Evolutionary conservation across 2,888 invertebrate species (phyloP), one percentile per base, ranked within the genome.

Genomic region (Alcis repandata): DNA sequence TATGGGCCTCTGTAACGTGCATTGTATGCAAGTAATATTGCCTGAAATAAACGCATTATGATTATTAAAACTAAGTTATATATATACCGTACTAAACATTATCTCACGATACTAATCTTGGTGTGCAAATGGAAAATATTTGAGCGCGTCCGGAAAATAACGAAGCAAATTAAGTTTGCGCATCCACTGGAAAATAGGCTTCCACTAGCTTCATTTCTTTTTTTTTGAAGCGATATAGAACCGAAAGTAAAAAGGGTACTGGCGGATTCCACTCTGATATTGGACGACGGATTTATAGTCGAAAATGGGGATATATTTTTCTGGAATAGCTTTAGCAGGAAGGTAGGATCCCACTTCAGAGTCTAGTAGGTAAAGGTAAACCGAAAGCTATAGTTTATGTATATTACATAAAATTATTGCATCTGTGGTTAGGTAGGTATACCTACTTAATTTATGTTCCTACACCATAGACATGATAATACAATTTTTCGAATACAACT

Each of bases 151-250:
- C 38, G 22, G 38, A 49, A 62, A 68, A 61, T 71, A 49, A 49
- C 60, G 52, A 59, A 48, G 58, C 59, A 64, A 59, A 66, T 63
- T 15, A 63, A 69, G 48, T 63, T 61, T 51, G 61, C 63, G 48
- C 69, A 60, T 61, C 54, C 59, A 59, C 63, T 66, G 69, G 63
- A 69, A 69, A 68, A 71, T 66, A 58, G 66, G 53, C 46, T 60
- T 53, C 51, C n/a, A 45, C 56, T 58, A 32, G 58, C 40, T 61
- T 67, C 43, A 60, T 38, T 58, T 45, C 46, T 48, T 45, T 62
- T 41, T n/a, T 61, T 65, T 32, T 53, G 46, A 33, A 62, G 33
- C 58, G 17, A 62, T 62, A 43, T 53, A 36, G 49, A 20, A 54
- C 48, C 41, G 48, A 56, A 49, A 56, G 53, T 36, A 43, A 43